phyloP scores from a whole-genome alignment of 2,797 vertebrate genomes.

The Novumbra hubbsi region DNA sequence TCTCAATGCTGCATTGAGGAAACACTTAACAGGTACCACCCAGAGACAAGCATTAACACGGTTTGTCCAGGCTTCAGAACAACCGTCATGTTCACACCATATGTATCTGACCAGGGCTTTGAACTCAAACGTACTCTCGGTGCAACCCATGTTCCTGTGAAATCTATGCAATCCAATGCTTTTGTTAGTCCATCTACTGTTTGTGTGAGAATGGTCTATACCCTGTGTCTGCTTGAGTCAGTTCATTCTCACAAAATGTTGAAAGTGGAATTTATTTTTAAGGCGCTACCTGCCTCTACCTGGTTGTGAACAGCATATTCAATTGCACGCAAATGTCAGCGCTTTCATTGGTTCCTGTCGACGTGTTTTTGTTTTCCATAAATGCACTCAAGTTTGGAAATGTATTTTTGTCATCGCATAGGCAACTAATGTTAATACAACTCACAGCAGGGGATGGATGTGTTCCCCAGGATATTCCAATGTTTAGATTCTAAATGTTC shows the following conservation, averaged over 20 bases:
- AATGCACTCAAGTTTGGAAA: background rate
- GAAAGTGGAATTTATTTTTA: background rate
- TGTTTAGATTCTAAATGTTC: background rate
- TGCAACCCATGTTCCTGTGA: background rate
- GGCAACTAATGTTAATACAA: background rate
- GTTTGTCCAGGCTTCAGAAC: too few species aligned
- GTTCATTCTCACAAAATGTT: background rate
- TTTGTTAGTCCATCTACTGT: background rate
- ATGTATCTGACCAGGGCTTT: too few species aligned
- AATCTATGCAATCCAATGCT: background rate
- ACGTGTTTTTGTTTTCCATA: background rate
- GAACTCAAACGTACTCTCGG: too few species aligned
- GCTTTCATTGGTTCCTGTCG: background rate
- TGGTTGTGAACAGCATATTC: background rate
- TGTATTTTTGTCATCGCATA: background rate
- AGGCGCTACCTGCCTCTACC: background rate
- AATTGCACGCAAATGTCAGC: background rate
- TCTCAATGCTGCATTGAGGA: background rate
- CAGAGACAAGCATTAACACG: too few species aligned
- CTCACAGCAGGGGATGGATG: background rate
- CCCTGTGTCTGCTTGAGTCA: background rate
- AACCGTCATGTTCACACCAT: too few species aligned
- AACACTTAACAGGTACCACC: too few species aligned
- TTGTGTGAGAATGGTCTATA: background rate
- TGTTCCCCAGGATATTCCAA: background rate